Evolutionary conservation across 2,888 invertebrate species (phyloP).

Genomic region (Drosophila histrio): DNA sequence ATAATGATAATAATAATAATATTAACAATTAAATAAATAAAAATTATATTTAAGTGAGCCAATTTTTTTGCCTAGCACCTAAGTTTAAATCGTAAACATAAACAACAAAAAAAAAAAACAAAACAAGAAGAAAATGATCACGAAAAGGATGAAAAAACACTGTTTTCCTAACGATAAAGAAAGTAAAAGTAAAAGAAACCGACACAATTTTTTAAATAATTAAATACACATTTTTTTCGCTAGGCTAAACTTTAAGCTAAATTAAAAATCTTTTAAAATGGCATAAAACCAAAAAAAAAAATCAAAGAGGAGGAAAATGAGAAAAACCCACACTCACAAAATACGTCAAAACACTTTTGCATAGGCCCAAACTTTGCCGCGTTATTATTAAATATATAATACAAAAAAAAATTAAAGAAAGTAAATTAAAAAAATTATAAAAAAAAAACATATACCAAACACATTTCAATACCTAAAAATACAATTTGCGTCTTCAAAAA

Average conservation of each 20-base stretch:
- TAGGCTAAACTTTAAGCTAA: slow-evolving; percentile 61
- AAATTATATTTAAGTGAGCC: slow-evolving; percentile 57
- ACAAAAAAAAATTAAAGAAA: slow-evolving; percentile 27
- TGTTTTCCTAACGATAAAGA: slow-evolving; percentile 70
- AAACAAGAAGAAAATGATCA: neutral
- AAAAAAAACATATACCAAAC: slow-evolving; percentile 66
- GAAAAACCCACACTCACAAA: slow-evolving; percentile 22
- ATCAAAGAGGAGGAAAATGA: slow-evolving; percentile 7
- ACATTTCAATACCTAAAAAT: slow-evolving; percentile 64
- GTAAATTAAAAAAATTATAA: slow-evolving; percentile 27
- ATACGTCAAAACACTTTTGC: slow-evolving; percentile 55
- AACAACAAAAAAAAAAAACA: too few relatives aligned
- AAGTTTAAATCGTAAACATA: slow-evolving; percentile 66
- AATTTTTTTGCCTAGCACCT: slow-evolving; percentile 71
- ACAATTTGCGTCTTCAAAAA: slow-evolving; percentile 67
- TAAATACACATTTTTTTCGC: slow-evolving; percentile 61
- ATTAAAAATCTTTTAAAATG: slow-evolving; percentile 46
- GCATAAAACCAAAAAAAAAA: slow-evolving; percentile 49
- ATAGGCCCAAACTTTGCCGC: slow-evolving; percentile 74
- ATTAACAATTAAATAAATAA: slow-evolving; percentile 25
- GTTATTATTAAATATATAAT: slow-evolving; percentile 67
- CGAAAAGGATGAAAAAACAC: slow-evolving; percentile 29
- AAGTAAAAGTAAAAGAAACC: slow-evolving; percentile 26
- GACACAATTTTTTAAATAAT: slow-evolving; percentile 46
- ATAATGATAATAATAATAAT: slow-evolving; percentile 18